Evolutionary conservation across 2,113 vertebrate species (phyloP), one percentile per base, ranked within the genome.

Genomic region (Spea multiplicata): DNA sequence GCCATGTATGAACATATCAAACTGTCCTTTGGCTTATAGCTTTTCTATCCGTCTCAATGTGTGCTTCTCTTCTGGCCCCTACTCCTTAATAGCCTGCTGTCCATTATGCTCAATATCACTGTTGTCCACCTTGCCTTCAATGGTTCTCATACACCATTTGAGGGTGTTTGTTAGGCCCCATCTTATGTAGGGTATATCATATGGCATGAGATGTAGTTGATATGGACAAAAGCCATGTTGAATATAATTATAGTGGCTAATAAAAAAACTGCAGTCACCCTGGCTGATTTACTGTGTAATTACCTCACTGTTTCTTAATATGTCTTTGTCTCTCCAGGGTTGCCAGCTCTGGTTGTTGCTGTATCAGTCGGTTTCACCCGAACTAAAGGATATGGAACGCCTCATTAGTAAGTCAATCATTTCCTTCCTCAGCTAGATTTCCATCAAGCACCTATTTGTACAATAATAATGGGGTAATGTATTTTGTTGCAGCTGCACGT

Each of bases 341-440:
- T 95, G 81, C 94, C 96, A 64, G 96, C 96, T 50, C 90, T 98
- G 14, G 94, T 98, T 83, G 96, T 98, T 70, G 96, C 96, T 0
- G 95, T 97, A 87, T 97, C 96, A 0, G 96, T 98, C 0, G 96
- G 96, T 83, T 98, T 98, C 86, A 98, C 96, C 5, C 90, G 96
- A 89, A 96, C 96, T 68, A 96, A 96, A 91, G 96, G 96, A 89
- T 98, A 98, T 0, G 96, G 96, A 78, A 97, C 96, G 94, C 3
- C 88, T 91, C 30, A 97, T 94, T 97, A 98, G 96, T 97, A 91
- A 87, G 96, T 95, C 75, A n/a, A 6, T 62, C 5, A 59, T 5
- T 59, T 59, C 55, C 14, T 13, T 59, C 4, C 10, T 13, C 6
- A 9, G 10, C 55, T 5, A 9, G 55, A 13, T 59, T 59, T 59